phyloP scores from a whole-genome alignment of 2,113 vertebrate genomes.

The Corapipo altera region DNA sequence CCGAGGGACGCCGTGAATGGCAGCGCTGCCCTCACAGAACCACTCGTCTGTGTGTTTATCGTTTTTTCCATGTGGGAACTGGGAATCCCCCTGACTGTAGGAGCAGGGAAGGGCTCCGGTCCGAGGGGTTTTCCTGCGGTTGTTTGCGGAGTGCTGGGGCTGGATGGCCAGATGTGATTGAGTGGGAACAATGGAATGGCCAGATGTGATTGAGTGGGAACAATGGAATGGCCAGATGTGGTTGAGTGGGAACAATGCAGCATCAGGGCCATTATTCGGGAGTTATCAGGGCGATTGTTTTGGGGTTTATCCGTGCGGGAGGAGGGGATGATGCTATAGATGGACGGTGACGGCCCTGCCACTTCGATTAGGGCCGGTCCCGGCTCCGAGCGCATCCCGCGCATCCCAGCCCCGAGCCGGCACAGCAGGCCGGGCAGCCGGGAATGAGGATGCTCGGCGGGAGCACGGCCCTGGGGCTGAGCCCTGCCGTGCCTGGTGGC shows the following conservation, averaged over 20 bases:
- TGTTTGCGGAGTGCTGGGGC: slow-evolving; percentile 71
- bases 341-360: slow-evolving; percentile 78
- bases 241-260: slow-evolving; percentile 72
- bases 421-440: slow-evolving; percentile 68
- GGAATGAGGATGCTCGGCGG: neutral
- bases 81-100: slow-evolving; percentile 69
- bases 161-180: slow-evolving; percentile 71
- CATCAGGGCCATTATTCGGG: neutral
- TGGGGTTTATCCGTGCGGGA: neutral
- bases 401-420: slow-evolving; percentile 62
- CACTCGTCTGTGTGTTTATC: slow-evolving; percentile 60
- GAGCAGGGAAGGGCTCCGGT: slow-evolving; percentile 68
- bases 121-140: slow-evolving; percentile 64
- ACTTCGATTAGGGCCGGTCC: slow-evolving; percentile 77
- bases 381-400: slow-evolving; percentile 29
- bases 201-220: slow-evolving; percentile 65
- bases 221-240: slow-evolving; percentile 63
- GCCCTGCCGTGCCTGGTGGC: fast-evolving
- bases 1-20: slow-evolving; percentile 48
- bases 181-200: slow-evolving; percentile 35
- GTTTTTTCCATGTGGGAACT: slow-evolving; percentile 42
- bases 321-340: slow-evolving; percentile 71
- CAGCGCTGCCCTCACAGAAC: neutral
- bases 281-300: neutral
- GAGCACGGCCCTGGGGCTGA: neutral